Conservation (phyloP, 2,113 vertebrate genomes). For the Narcine bancroftii region DNA sequence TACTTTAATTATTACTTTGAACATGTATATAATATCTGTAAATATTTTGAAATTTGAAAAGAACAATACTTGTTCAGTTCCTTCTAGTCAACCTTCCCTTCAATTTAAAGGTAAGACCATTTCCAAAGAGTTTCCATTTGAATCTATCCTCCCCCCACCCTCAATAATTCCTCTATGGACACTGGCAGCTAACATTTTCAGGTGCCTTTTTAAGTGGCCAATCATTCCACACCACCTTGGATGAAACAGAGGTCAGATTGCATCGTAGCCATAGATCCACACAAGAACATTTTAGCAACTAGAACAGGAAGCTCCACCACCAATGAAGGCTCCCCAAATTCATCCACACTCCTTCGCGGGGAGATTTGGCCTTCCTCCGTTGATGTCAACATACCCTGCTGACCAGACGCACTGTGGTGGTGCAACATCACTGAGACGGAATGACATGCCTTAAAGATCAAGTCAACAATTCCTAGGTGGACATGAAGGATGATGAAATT, state of each 20-base stretch:
- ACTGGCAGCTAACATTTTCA: background rate
- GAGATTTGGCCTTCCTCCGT: background rate
- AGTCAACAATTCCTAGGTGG: background rate
- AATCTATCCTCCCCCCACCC: background rate
- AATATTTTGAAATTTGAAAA: background rate
- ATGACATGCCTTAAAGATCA: background rate
- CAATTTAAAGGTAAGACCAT: background rate
- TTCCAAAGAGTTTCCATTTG: background rate
- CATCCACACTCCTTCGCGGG: background rate
- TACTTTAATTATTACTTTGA: background rate
- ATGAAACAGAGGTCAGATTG: background rate
- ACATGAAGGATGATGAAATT: conserved; percentile 19
- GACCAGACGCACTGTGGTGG: background rate
- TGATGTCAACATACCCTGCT: background rate
- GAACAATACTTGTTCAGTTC: background rate
- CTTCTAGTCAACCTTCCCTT: background rate
- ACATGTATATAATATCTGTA: background rate
- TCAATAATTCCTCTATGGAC: too few species aligned
- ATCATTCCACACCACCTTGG: background rate
- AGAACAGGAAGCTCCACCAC: background rate
- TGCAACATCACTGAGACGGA: background rate
- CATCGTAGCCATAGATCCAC: background rate
- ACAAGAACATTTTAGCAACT: background rate
- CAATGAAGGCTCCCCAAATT: too few species aligned
- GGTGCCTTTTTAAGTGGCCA: background rate